Conservation (phyloP, 2,113 vertebrate genomes). For the Lepus europaeus region DNA sequence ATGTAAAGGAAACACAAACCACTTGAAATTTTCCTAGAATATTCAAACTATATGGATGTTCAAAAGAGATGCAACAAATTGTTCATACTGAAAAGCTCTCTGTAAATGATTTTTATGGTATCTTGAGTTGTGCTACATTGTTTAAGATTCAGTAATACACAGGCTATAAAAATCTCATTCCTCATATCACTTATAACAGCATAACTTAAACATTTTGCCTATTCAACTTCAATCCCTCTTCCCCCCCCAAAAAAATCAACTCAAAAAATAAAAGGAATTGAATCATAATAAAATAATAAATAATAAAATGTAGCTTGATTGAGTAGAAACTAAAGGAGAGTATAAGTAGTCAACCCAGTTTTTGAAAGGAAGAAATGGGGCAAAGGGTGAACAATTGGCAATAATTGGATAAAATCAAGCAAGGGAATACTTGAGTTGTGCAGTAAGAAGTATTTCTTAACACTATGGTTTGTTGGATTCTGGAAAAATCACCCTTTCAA, state of each 20-base stretch:
- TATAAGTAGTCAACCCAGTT: neutral
- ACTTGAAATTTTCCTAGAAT: neutral
- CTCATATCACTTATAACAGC: neutral
- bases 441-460: constrained; percentile 50
- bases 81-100: neutral
- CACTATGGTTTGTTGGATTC: neutral
- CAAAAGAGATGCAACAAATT: constrained; percentile 3
- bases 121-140: neutral
- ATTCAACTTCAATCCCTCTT: neutral
- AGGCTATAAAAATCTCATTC: constrained; percentile 18
- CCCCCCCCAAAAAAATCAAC: neutral
- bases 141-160: neutral
- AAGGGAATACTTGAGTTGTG: neutral
- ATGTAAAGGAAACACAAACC: neutral
- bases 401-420: neutral
- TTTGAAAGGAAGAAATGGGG: constrained; percentile 47
- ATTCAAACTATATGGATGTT: neutral
- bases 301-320: neutral
- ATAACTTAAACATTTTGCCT: constrained; percentile 5
- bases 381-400: neutral
- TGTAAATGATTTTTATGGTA: neutral
- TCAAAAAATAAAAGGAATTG: neutral
- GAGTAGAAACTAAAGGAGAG: neutral
- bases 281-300: constrained; percentile 27
- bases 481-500: constrained; percentile 26